Evolutionary conservation across 1,140 invertebrate genomes (phyloP), one percentile per base, ranked within the genome.

Genomic region (Solenopsis invicta): DNA sequence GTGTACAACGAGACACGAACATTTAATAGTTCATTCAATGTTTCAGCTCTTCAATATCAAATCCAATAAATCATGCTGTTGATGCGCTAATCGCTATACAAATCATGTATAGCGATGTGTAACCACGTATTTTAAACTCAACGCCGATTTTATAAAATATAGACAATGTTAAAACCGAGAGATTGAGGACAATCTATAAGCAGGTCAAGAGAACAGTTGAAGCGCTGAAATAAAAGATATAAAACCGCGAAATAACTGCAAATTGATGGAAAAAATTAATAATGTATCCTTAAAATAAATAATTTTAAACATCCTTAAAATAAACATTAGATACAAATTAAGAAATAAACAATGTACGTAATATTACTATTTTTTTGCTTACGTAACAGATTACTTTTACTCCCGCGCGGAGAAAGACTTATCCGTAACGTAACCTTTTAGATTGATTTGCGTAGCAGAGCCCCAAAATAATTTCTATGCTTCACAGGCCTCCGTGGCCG

Each of bases 1-100:
- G 41, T 74, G 54, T 84, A 84, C 74, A 84, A 84, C 29, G 69
- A 84, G 54, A 75, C 52, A 37, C 52, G 67, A 82, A 59, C 67
- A 29, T 84, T 84, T 75, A 82, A 84, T 75, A 45, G 48, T 84
- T 56, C 45, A 61, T 84, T 74, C 54, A 37, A 71, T 56, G 64
- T 50, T 41, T 61, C 41, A 61, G 54, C 69, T 61, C 80, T 84
- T 84, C 52, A 84, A 74, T 37, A 74, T 84, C 54, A 84, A 72
- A 84, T 62, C 13, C 67, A 61, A 75, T 84, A 84, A 84, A 84
- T 84, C 80, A 71, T 34, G 10, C 18, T 41, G 61, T 59, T 72
- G 48, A 56, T 50, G 54, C 54, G 66, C 41, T 74, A 84, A 84
- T 74, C 54, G 80, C n/a, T 12, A 29, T 41, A 41, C 18, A 76